phyloP scores from a whole-genome alignment of 2,888 invertebrate species.

The Drosophila niveifrons region DNA sequence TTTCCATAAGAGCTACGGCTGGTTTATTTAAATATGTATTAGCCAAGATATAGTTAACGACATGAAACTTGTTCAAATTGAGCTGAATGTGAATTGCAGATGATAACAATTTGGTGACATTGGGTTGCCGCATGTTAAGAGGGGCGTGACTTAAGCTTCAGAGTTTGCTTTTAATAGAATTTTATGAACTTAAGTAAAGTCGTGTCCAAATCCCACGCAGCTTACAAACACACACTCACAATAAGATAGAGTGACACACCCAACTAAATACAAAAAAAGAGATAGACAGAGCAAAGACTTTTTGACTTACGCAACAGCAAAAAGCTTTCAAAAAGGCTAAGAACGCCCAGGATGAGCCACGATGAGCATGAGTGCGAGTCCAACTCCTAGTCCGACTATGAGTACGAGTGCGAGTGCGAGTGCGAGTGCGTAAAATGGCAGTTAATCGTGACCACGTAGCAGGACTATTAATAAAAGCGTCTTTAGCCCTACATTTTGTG shows the following conservation, averaged over 20 bases:
- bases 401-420: slow-evolving; percentile 45
- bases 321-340: slow-evolving; percentile 77
- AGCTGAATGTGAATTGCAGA: slow-evolving; percentile 40
- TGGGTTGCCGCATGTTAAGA: slow-evolving; percentile 34
- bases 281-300: slow-evolving; percentile 56
- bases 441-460: slow-evolving; percentile 79
- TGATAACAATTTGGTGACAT: slow-evolving; percentile 42
- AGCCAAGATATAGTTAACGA: slow-evolving; percentile 7
- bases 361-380: slow-evolving; percentile 31
- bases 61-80: slow-evolving; percentile 27
- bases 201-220: slow-evolving; percentile 76
- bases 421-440: slow-evolving; percentile 78
- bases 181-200: slow-evolving; percentile 80
- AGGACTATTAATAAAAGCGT: slow-evolving; percentile 80
- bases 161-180: slow-evolving; percentile 74
- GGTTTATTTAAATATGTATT: slow-evolving; percentile 17
- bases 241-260: slow-evolving; percentile 25
- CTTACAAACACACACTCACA: slow-evolving; percentile 56
- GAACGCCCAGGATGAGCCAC: slow-evolving; percentile 30
- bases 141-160: slow-evolving; percentile 49
- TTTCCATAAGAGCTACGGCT: not conserved
- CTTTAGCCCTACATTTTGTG: slow-evolving; percentile 77
- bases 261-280: slow-evolving; percentile 9
- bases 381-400: not conserved
- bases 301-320: slow-evolving; percentile 79